These are phyloP conservation scores for Psilanteris sp. DNA, from an alignment of 1,140 invertebrate species.

Conservation along the genomic window DNA sequence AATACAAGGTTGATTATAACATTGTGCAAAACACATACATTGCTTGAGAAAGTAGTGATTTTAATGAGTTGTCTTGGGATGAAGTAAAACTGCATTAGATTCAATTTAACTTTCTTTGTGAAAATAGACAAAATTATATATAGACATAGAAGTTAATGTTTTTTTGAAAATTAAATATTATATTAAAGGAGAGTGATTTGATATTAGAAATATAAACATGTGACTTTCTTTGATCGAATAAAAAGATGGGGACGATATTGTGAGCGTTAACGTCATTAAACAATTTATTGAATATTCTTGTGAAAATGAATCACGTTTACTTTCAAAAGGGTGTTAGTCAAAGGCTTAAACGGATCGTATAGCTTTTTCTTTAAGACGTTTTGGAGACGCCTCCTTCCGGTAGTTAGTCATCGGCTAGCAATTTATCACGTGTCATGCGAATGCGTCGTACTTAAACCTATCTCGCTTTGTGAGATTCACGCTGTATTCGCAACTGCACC, in stretches of 20 bases:
- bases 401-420: conserved; percentile 76
- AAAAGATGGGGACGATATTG: conserved; percentile 8
- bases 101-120: conserved; percentile 3
- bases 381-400: conserved; percentile 71
- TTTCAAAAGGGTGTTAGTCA: conserved; percentile 59
- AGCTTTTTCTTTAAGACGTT: conserved; percentile 63
- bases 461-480: conserved; percentile 71
- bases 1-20: conserved; percentile 61
- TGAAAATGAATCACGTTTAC: conserved; percentile 44
- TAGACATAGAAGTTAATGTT: too few species aligned
- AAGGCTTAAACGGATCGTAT: conserved; percentile 63
- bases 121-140: conserved; percentile 24
- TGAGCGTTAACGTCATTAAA: conserved; percentile 42
- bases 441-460: conserved; percentile 69
- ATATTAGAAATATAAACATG: too few species aligned
- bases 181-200: too few species aligned
- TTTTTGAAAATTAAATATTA: too few species aligned
- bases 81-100: not conserved
- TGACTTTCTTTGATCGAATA: conserved; percentile 58
- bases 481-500: conserved; percentile 59
- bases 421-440: conserved; percentile 76
- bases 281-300: conserved; percentile 37
- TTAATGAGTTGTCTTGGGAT: conserved; percentile 10
- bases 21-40: conserved; percentile 20
- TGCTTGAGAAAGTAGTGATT: conserved; percentile 24